Base-by-base conservation (phyloP, 2,797 vertebrate genomes). In the Philypnodon macrostomus region DNA sequence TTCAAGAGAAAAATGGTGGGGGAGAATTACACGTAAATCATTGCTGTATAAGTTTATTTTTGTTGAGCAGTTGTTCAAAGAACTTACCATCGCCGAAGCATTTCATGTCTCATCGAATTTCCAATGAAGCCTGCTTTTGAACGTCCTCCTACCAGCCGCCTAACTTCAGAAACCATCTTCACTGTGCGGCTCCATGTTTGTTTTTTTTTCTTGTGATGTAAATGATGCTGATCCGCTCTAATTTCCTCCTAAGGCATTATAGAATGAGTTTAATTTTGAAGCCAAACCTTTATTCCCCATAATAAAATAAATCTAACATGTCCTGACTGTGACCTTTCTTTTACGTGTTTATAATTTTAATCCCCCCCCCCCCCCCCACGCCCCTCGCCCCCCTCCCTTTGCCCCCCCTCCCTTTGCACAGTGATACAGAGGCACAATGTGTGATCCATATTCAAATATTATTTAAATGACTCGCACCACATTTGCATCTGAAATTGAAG, bases 401-500 rank as follows among this genome's bases (percentile, higher is more conserved):
- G 72, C 70, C 67, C 62, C 59, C 70, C 60, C 26, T 27, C 70
- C 58, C 14, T 70, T 58, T 53, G 58, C 71, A 63, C 67, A 65
- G 66, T 80, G 78, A 83, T 85, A 84, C 76, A 73, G 73, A 86
- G 72, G 73, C 70, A 76, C 74, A 77, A 79, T 77, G 80, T 84
- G 86, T 85, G 82, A 86, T 88, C 84, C 88, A 90, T 89, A 89
- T 91, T 88, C 86, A 89, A 88, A 89, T 87, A 73, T 69, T 90
- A 89, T 89, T 89, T 77, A 89, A 89, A 91, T 88, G 74, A 88
- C 81, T 60, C 65, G 62, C 72, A 62, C 62, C 37, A 35, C 66
- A 88, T 89, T 89, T 88, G 85, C 88, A 91, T 90, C 72, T 83
- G 70, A 84, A 90, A 91, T 89, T 89, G 83, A 86, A 73, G 76